phyloP scores from a whole-genome alignment of 2,113 vertebrate genomes.

The Phalacrocorax pelagicus region DNA sequence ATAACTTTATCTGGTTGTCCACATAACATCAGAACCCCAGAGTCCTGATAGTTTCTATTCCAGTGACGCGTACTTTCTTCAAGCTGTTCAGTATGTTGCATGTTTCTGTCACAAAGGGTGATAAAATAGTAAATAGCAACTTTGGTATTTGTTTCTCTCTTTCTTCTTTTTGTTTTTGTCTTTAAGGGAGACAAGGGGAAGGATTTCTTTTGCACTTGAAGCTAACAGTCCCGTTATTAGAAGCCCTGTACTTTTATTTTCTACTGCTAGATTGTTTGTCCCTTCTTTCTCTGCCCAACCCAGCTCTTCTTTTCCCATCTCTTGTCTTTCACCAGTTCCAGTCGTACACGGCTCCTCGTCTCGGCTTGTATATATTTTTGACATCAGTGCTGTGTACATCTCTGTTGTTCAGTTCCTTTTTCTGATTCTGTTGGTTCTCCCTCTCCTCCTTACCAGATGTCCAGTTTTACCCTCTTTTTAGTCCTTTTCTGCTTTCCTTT shows the following conservation, averaged over 20 bases:
- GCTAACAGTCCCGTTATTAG: neutral
- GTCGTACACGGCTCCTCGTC: neutral
- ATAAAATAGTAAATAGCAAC: neutral
- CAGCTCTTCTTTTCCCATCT: neutral
- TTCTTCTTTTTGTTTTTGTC: neutral
- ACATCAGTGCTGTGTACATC: neutral
- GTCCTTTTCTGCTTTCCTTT: neutral
- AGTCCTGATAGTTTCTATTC: neutral
- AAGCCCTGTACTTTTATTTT: neutral
- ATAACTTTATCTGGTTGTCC: neutral
- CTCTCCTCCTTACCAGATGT: neutral
- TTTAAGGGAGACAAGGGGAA: neutral
- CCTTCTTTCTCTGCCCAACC: neutral
- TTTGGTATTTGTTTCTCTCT: neutral
- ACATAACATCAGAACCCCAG: neutral
- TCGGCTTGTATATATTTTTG: neutral
- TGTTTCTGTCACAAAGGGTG: neutral
- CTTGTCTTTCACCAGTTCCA: neutral
- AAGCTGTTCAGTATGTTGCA: neutral
- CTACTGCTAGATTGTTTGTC: neutral
- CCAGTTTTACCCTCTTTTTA: neutral
- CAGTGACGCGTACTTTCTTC: neutral
- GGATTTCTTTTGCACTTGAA: neutral
- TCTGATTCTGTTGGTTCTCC: neutral
- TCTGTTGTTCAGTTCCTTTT: neutral